Evolutionary conservation across 2,797 vertebrate species (phyloP), one percentile per base, ranked within the genome.

Genomic region (Picus viridis): DNA sequence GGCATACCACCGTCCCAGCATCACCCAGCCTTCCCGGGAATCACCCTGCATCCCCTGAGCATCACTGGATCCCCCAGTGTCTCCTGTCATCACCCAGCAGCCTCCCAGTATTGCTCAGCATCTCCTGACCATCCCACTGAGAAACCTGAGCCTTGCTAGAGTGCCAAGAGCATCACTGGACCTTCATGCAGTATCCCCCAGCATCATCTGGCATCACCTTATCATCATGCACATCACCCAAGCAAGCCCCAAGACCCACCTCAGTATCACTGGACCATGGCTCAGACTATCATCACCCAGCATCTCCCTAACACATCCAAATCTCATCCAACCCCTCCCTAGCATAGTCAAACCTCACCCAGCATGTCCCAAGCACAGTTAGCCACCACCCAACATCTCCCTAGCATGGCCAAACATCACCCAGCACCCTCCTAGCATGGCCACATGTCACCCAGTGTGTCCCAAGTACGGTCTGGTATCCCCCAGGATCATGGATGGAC

Each of bases 11-110:
- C 23, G 23, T 51, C 53, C 72, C 72, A 65, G 36, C 47, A 51
- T 2, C 1, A 1, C 8, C 39, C 8, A 3, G 71, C 19, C 17
- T 9, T 53, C 62, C 49, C 5, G 1, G 65, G n/a, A 36, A 43
- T 32, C 9, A 1, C 9, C 54, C 32, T 0, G 2, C 43, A 22
- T 12, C 34, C 24, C 34, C 34, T 23, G 30, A 58, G 36, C 82
- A 47, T 29, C 51, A 7, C 12, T 29, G 12, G 51, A n/a, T 36
- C 14, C 49, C 19, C n/a, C 16, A 19, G 29, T 3, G 45, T 6
- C 43, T 10, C 39, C 24, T 10, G 51, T 8, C 34, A 30, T 23
- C 64, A 3, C 8, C 34, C 49, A 58, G 17, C 36, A 62, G 10
- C 39, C 36, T 29, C 22, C 32, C 63, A 47, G 56, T 8, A 27